Percentiles rank a stretch among this genome's conserved stretches.
phyloP scores from a whole-genome alignment of 1,140 invertebrate genomes.

The Plutomurus gul region DNA sequence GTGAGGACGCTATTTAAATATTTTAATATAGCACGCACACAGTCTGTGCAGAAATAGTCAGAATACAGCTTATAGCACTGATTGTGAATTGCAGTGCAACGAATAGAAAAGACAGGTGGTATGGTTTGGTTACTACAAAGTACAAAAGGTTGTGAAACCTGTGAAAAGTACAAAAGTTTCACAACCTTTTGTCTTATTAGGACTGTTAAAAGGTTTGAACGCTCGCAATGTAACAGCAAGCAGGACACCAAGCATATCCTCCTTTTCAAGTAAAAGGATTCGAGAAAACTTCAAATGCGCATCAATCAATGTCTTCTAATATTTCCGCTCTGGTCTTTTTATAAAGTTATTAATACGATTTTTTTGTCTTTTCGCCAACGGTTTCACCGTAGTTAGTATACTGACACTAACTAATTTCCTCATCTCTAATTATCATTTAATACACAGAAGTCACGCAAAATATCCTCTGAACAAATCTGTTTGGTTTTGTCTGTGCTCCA shows the following conservation, averaged over 20 bases:
- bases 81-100: too few species aligned
- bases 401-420: conserved; percentile 15
- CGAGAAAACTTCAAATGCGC: background rate
- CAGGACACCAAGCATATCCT: conserved; percentile 18
- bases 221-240: too few species aligned
- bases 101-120: too few species aligned
- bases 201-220: too few species aligned
- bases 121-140: too few species aligned
- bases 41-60: too few species aligned
- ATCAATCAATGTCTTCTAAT: conserved; percentile 35
- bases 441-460: conserved; percentile 34
- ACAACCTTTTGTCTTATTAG: conserved; percentile 8
- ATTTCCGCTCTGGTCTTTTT: conserved; percentile 23
- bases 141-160: too few species aligned
- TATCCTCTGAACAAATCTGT: conserved; percentile 11
- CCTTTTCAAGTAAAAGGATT: conserved; percentile 9
- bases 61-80: too few species aligned
- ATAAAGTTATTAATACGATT: conserved; percentile 20
- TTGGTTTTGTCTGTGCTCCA: background rate
- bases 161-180: background rate
- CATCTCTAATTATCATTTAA: conserved; percentile 24
- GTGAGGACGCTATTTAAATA: too few species aligned
- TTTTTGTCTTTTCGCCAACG: background rate
- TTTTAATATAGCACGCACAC: too few species aligned
- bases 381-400: background rate